Base-by-base conservation (phyloP, 2,113 vertebrate species). In the Phoenicopterus ruber region DNA sequence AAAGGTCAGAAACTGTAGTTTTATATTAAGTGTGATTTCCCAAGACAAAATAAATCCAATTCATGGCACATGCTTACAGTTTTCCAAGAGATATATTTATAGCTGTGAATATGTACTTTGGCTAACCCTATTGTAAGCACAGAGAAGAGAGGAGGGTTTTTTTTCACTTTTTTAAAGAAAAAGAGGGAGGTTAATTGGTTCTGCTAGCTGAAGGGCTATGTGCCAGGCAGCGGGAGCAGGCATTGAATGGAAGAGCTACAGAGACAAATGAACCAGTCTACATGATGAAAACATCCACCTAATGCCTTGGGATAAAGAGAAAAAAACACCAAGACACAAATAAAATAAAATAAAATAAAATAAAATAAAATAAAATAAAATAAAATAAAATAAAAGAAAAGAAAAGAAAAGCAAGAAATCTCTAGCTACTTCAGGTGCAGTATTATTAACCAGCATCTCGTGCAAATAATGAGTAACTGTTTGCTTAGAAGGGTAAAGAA, bases 181-280 rank as follows among this genome's bases (percentile, higher is more conserved):
- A 94, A 93, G 92, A 95, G 83, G 63, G 80, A 95, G 92, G 95
- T 96, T 97, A 98, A 98, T 98, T 98, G 92, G 69, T 86, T 97
- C 95, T 88, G 46, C 86, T 95, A 93, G 92, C 67, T 91, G 89
- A 93, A 94, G 87, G 95, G 96, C 86, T 91, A 57, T 52, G 46
- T 18, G 78, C 79, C 90, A 97, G 77, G 47, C 73, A 80, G 57
- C 7, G 1, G 82, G 55, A 94, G 49, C 61, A 76, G 14, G 47
- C 86, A 93, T 19, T 93, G 91, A 97, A 87, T 59, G 36, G 88
- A 94, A 94, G 79, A 87, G 46, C 57, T 95, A 94, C 87, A 89
- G 82, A 96, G 85, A 97, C 86, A 97, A 97, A 97, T 87, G 88
- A 97, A 86, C 58, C 65, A 69, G 76, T 76, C 82, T 67, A 50